These are phyloP conservation scores for Xenopus petersii DNA, from an alignment of 2,797 vertebrate genomes.

Conservation along the genomic window DNA sequence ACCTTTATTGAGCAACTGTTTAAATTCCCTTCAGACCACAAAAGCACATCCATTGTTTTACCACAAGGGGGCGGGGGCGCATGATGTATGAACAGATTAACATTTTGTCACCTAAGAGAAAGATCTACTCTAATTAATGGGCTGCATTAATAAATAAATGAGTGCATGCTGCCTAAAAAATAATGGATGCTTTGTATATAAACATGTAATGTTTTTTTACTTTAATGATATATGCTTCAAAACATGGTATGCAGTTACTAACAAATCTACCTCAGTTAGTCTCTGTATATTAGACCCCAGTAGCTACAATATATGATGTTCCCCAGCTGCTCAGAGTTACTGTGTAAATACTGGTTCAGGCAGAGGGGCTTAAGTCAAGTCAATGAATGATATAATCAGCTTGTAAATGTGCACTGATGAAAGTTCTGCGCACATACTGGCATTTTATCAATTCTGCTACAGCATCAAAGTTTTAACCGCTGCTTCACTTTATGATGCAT, in stretches of 20 bases:
- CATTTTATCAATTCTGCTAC: too few species aligned
- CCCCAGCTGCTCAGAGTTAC: background rate
- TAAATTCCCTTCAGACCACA: too few species aligned
- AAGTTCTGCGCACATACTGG: background rate
- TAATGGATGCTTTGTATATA: too few species aligned
- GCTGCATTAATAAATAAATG: constrained; percentile 6
- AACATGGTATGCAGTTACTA: too few species aligned
- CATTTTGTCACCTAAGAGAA: background rate
- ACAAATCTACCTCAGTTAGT: too few species aligned
- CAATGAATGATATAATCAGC: background rate
- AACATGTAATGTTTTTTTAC: too few species aligned
- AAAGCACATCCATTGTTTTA: background rate
- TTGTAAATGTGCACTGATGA: background rate
- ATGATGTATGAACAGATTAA: background rate
- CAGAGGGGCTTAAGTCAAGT: background rate
- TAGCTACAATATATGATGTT: background rate
- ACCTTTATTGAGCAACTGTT: too few species aligned
- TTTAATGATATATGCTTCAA: too few species aligned
- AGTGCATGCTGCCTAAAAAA: background rate
- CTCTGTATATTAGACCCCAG: background rate
- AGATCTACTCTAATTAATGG: background rate
- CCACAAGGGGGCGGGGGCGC: background rate
- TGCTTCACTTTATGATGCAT: too few species aligned
- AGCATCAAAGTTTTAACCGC: too few species aligned
- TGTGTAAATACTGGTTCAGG: background rate